These are phyloP conservation scores for Platysternon megacephalum DNA, from an alignment of 2,113 vertebrate genomes.

Conservation along the genomic window DNA sequence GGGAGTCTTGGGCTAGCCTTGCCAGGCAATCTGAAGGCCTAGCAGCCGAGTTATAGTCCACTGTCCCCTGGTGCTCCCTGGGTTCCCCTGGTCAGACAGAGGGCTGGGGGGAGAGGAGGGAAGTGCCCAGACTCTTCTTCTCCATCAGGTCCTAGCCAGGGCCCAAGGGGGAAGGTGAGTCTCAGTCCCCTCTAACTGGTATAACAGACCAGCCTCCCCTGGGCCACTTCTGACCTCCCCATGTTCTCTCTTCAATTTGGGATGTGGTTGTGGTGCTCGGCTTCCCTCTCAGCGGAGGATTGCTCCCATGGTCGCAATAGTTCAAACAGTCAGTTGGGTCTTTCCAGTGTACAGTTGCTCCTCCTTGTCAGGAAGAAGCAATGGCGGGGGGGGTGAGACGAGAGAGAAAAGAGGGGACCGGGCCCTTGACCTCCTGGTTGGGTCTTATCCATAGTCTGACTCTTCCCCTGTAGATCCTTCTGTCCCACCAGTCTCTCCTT, in stretches of 20 bases:
- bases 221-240: not conserved
- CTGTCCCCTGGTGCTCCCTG: not conserved
- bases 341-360: not conserved
- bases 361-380: no score
- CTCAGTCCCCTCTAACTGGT: not conserved
- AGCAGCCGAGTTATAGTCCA: not conserved
- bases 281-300: not conserved
- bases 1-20: not conserved
- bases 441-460: no score
- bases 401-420: no score
- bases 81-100: not conserved
- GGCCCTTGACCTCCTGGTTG: no score
- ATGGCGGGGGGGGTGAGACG: no score
- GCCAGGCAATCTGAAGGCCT: not conserved
- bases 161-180: not conserved
- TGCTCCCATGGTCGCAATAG: not conserved
- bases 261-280: not conserved
- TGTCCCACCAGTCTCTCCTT: not conserved
- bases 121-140: not conserved
- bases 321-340: no score
- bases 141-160: not conserved
- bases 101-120: not conserved
- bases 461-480: no score
- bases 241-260: not conserved
- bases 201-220: not conserved